These are phyloP conservation scores for Halictus quadricinctus DNA, from an alignment of 2,888 invertebrate species.

Conservation along the genomic window DNA sequence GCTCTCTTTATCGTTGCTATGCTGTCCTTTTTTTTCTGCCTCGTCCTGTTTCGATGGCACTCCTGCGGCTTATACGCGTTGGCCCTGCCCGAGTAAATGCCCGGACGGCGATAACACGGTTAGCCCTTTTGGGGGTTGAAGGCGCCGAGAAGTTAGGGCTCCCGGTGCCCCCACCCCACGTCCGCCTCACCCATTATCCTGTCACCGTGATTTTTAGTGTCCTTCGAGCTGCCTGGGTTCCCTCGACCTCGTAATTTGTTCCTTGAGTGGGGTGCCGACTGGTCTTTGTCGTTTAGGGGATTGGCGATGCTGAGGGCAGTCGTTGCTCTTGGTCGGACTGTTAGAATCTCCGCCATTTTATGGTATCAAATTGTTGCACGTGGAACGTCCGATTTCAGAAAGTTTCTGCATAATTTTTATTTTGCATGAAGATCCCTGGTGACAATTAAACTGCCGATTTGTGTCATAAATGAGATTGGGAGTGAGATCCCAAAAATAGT, in stretches of 20 bases:
- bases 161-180: background rate
- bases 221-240: background rate
- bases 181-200: background rate
- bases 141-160: background rate
- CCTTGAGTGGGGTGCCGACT: background rate
- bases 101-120: background rate
- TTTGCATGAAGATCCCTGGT: no score
- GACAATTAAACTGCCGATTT: no score
- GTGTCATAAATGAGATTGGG: no score
- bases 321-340: background rate
- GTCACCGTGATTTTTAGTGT: conserved; percentile 2
- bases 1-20: background rate
- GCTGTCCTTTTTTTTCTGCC: background rate
- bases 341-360: background rate
- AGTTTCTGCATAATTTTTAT: no score
- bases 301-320: background rate
- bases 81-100: background rate
- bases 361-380: background rate
- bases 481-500: no score
- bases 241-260: background rate
- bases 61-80: conserved; percentile 13
- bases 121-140: conserved; percentile 12
- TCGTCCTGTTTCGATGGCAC: conserved; percentile 15
- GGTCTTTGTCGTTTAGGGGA: background rate
- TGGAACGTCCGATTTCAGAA: background rate